Percentiles rank a stretch among this genome's conserved stretches.
phyloP scores from a whole-genome alignment of 2,888 invertebrate genomes.

The Malachius bipustulatus region DNA sequence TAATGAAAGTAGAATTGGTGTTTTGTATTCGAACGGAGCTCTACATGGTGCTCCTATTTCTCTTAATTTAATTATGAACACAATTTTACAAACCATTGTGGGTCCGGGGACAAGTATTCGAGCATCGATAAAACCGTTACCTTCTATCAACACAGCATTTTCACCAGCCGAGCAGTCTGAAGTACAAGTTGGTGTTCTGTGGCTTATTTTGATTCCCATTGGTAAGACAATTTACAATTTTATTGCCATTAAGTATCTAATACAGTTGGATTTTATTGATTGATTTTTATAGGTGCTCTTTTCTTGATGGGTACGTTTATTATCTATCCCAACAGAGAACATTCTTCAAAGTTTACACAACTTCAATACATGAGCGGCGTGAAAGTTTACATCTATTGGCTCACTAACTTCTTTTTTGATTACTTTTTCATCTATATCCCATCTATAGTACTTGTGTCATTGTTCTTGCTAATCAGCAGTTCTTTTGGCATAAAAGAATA shows the following conservation, averaged over 20 bases:
- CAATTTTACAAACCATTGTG: conserved; percentile 32
- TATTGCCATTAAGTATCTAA: background rate
- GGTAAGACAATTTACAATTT: conserved; percentile 21
- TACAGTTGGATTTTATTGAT: conserved; percentile 11
- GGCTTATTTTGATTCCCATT: conserved; percentile 33
- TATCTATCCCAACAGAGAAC: conserved; percentile 51
- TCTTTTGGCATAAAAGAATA: conserved; percentile 26
- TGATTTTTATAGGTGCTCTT: conserved; percentile 34
- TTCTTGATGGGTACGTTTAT: conserved; percentile 43
- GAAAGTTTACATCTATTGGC: conserved; percentile 50
- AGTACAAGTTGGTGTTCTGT: conserved; percentile 26
- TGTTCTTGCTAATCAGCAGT: conserved; percentile 15
- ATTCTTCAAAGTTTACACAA: conserved; percentile 48
- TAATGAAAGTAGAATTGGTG: conserved; percentile 20
- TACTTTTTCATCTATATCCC: conserved; percentile 20
- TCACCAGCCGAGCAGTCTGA: conserved; percentile 22
- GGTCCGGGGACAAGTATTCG: conserved; percentile 31
- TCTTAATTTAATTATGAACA: conserved; percentile 40
- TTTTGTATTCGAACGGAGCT: conserved; percentile 39
- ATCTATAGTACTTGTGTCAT: conserved; percentile 14
- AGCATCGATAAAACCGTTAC: conserved; percentile 30
- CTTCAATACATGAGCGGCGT: conserved; percentile 58
- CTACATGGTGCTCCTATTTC: conserved; percentile 42
- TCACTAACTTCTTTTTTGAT: conserved; percentile 47
- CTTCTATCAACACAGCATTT: conserved; percentile 15